Evolutionary conservation across 2,888 invertebrate genomes (phyloP).

Genomic region (Lacanobia oleracea): DNA sequence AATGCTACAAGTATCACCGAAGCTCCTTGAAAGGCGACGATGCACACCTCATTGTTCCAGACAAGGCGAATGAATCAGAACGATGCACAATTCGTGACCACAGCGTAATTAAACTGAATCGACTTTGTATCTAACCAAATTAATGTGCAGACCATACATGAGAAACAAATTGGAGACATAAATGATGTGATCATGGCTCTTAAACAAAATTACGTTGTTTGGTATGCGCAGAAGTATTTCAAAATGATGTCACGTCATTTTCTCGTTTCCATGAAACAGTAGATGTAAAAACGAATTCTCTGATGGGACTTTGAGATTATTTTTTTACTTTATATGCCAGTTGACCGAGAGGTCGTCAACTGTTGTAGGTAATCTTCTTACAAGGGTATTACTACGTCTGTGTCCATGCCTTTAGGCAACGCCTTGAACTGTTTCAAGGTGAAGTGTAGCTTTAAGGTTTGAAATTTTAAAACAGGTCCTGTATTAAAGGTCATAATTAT

Average conservation of each 20-base stretch:
- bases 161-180: slow-evolving; percentile 36
- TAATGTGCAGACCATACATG: slow-evolving; percentile 1
- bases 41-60: slow-evolving; percentile 22
- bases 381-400: not conserved
- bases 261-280: slow-evolving; percentile 16
- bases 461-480: not conserved
- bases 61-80: slow-evolving; percentile 23
- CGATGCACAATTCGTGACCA: slow-evolving; percentile 33
- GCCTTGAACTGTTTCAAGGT: not conserved
- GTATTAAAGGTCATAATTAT: not conserved
- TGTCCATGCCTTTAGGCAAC: not conserved
- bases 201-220: slow-evolving; percentile 31
- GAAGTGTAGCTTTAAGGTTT: not conserved
- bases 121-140: slow-evolving; percentile 22
- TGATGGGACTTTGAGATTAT: slow-evolving; percentile 35
- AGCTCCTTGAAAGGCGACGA: slow-evolving; percentile 5
- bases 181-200: slow-evolving; percentile 39
- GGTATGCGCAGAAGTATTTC: slow-evolving; percentile 13
- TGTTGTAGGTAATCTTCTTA: not conserved
- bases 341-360: slow-evolving; percentile 4
- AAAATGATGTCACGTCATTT: slow-evolving; percentile 39
- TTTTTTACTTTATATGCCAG: slow-evolving; percentile 1
- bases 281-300: slow-evolving; percentile 19
- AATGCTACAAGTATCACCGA: not conserved
- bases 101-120: slow-evolving; percentile 11